Evolutionary conservation across 2,888 invertebrate species (phyloP).

Genomic region (Stegophylla sp.): DNA sequence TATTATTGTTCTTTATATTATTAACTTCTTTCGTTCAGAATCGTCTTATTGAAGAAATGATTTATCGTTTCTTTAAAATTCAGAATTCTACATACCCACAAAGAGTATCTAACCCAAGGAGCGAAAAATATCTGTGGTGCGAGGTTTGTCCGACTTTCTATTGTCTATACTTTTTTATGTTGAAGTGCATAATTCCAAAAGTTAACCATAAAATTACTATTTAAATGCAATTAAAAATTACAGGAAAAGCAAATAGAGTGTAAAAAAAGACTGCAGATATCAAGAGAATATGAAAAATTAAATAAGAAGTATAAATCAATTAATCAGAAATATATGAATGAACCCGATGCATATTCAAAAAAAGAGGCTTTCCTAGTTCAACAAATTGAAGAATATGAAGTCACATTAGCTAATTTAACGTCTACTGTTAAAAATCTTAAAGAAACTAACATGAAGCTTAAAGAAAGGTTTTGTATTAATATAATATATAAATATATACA

Average conservation of each 20-base stretch:
- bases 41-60: no score
- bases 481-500: no score
- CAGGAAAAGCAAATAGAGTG: slow-evolving; percentile 22
- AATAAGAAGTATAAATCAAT: slow-evolving; percentile 10
- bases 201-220: not conserved
- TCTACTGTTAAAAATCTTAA: slow-evolving; percentile 2
- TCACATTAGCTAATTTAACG: not conserved
- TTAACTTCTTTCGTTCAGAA: no score
- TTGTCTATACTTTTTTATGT: not conserved
- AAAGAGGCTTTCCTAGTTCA: not conserved
- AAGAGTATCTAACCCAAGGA: no score
- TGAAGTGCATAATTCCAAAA: not conserved
- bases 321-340: not conserved
- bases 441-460: slow-evolving; percentile 27
- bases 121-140: no score
- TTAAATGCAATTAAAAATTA: not conserved
- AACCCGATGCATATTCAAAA: not conserved
- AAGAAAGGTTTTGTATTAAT: no score
- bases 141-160: no score
- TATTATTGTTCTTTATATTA: no score
- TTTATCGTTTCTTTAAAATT: no score
- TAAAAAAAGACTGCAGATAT: not conserved
- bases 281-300: slow-evolving; percentile 13
- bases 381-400: slow-evolving; percentile 33
- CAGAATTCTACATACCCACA: no score